Evolutionary conservation across 2,888 invertebrate genomes (phyloP).

Genomic region (Epiperipatus broadwayi): DNA sequence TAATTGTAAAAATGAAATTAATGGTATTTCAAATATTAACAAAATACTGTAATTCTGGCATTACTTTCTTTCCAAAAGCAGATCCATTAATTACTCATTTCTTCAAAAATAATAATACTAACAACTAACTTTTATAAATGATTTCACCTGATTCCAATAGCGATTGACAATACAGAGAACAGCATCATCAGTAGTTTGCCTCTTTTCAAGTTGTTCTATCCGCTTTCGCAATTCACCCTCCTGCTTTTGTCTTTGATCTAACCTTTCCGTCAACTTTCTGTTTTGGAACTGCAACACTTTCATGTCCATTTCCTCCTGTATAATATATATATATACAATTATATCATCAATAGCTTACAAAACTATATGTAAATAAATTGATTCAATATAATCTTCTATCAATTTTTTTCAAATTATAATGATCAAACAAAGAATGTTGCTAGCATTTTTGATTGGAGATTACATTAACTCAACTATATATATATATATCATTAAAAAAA

Average conservation of each 20-base stretch:
- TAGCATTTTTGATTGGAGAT: too few relatives aligned
- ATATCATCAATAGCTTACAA: constrained; percentile 9
- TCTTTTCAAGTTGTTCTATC: constrained; percentile 78
- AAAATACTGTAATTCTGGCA: too few relatives aligned
- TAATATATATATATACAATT: constrained; percentile 29
- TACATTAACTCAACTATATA: too few relatives aligned
- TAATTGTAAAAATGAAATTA: too few relatives aligned
- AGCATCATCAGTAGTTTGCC: constrained; percentile 91
- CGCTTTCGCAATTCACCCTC: constrained; percentile 70
- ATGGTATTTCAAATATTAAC: too few relatives aligned
- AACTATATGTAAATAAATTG: constrained; percentile 11
- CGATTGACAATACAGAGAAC: constrained; percentile 92
- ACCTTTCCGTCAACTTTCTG: constrained; percentile 60
- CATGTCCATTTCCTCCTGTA: constrained; percentile 89
- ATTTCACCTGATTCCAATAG: constrained; percentile 21
- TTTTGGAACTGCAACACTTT: constrained; percentile 93
- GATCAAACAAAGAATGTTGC: too few relatives aligned
- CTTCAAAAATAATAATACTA: too few relatives aligned
- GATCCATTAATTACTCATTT: too few relatives aligned
- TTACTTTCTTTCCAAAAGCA: too few relatives aligned
- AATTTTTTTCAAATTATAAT: too few relatives aligned
- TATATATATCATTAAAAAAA: too few relatives aligned
- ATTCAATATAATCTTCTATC: too few relatives aligned
- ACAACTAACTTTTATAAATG: neutral
- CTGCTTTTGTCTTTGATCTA: constrained; percentile 73